Percentiles rank a stretch among this genome's conserved stretches.
Evolutionary conservation across 1,140 invertebrate species (phyloP).

Genomic region (Cyrtorhinus lividipennis): DNA sequence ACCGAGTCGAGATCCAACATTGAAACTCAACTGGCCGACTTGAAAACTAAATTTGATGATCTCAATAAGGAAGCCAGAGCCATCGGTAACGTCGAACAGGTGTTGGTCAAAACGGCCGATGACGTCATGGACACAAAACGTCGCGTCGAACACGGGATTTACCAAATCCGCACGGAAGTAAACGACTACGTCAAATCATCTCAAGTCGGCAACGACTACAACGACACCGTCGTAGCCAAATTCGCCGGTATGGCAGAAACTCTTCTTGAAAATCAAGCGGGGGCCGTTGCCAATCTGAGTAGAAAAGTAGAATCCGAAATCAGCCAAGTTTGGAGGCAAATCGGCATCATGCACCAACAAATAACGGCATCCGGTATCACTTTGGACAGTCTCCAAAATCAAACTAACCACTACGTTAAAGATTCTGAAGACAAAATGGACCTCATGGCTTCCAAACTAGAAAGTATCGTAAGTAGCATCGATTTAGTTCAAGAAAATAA

Average conservation of each 20-base stretch:
- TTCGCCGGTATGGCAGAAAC: constrained; percentile 52
- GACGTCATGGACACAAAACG: constrained; percentile 70
- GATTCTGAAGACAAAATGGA: constrained; percentile 66
- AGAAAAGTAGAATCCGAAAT: constrained; percentile 66
- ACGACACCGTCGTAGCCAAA: constrained; percentile 47
- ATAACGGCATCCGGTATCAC: constrained; percentile 57
- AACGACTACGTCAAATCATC: constrained; percentile 44
- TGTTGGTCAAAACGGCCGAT: constrained; percentile 69
- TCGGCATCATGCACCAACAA: constrained; percentile 64
- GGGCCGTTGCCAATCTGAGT: constrained; percentile 56
- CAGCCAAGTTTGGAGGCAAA: constrained; percentile 40
- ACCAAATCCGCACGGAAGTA: constrained; percentile 70
- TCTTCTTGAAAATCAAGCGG: constrained; percentile 58
- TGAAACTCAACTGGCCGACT: constrained; percentile 20
- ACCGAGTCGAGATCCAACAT: constrained; percentile 16
- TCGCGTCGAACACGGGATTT: constrained; percentile 66
- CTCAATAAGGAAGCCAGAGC: constrained; percentile 25
- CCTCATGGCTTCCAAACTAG: constrained; percentile 63
- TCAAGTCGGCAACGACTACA: constrained; percentile 44
- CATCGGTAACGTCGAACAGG: constrained; percentile 57
- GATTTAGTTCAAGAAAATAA: constrained; percentile 67
- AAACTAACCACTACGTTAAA: constrained; percentile 66
- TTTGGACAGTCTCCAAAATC: constrained; percentile 57
- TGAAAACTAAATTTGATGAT: constrained; percentile 31
- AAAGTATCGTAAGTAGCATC: constrained; percentile 58